Evolutionary conservation across 2,888 invertebrate species (phyloP).

Genomic region (Lepidocyrtinus sp.): DNA sequence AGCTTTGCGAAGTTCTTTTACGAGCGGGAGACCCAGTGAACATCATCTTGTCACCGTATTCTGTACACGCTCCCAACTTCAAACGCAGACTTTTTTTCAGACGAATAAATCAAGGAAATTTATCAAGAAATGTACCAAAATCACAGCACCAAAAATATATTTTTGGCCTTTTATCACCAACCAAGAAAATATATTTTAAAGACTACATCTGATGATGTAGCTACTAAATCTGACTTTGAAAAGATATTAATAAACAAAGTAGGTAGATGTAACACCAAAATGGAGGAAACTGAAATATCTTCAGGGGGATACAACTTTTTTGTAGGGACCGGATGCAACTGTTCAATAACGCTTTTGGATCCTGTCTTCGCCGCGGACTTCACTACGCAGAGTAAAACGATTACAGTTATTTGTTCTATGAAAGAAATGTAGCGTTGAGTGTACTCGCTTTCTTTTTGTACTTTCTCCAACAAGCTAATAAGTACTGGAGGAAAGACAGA

Average conservation of each 20-base stretch:
- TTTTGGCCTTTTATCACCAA: neutral
- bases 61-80: no score
- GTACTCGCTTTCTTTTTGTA: conserved; percentile 34
- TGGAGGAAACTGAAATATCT: neutral
- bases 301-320: neutral
- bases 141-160: conserved; percentile 3
- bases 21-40: conserved; percentile 69
- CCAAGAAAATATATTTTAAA: neutral
- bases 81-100: no score
- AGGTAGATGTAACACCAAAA: neutral
- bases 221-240: neutral
- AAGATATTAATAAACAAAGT: neutral
- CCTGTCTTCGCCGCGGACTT: neutral
- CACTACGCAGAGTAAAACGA: neutral
- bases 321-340: neutral
- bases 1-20: conserved; percentile 62
- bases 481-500: conserved; percentile 41
- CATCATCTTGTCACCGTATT: conserved; percentile 62
- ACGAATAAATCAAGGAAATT: neutral
- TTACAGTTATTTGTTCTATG: neutral
- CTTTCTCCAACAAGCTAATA: conserved; percentile 35
- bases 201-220: neutral
- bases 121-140: conserved; percentile 5
- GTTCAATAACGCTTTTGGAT: neutral
- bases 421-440: neutral